Conservation (phyloP, 2,888 invertebrate species). For the Agrochola litura region DNA sequence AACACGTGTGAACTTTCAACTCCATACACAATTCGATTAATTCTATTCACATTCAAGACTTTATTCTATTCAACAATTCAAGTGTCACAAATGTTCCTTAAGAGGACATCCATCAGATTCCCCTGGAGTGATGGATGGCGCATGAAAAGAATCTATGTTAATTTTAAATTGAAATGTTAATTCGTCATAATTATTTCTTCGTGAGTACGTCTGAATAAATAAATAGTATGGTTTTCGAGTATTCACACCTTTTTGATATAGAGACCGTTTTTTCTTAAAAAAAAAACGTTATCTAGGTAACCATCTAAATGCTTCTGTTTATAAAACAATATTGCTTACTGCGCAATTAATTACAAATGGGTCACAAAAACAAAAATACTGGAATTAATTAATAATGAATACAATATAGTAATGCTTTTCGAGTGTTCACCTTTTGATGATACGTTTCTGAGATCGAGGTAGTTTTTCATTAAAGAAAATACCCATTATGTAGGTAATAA, state of each 20-base stretch:
- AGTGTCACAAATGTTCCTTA: conserved; percentile 87
- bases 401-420: too few relatives aligned
- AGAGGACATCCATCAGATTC: conserved; percentile 79
- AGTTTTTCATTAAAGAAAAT: background rate
- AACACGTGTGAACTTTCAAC: conserved; percentile 88
- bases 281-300: background rate
- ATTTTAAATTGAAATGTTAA: conserved; percentile 87
- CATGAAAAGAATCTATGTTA: conserved; percentile 87
- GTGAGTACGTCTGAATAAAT: conserved; percentile 81
- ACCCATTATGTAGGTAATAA: background rate
- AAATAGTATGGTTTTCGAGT: conserved; percentile 78
- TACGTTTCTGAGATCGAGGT: too few relatives aligned
- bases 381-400: too few relatives aligned
- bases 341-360: conserved; percentile 26
- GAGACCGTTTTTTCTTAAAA: conserved; percentile 9
- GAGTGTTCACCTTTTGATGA: too few relatives aligned
- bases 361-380: conserved; percentile 14
- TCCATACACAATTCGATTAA: conserved; percentile 72
- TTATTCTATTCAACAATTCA: conserved; percentile 84
- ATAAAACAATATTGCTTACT: conserved; percentile 15
- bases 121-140: conserved; percentile 83
- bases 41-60: conserved; percentile 74
- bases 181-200: conserved; percentile 82
- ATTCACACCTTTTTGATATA: conserved; percentile 73
- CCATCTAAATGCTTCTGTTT: background rate